phyloP scores from a whole-genome alignment of 2,888 invertebrate genomes.

The Acanthosepion esculentum region DNA sequence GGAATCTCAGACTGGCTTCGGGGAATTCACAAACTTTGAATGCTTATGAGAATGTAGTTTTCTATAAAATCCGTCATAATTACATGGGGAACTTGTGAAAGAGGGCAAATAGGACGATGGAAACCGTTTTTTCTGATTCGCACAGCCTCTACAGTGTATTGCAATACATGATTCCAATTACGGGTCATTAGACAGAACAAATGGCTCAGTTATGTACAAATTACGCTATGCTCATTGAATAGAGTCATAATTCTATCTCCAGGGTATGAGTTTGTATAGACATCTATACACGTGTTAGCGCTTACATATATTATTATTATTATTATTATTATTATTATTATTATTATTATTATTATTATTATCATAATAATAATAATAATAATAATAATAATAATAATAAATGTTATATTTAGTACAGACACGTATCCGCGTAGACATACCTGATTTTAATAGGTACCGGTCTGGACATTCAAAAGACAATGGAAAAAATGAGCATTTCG shows the following conservation, averaged over 20 bases:
- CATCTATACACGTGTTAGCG: no score
- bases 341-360: no score
- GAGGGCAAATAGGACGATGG: background rate
- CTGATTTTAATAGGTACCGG: no score
- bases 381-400: no score
- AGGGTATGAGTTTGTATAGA: background rate
- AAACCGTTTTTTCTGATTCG: background rate
- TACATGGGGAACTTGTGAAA: background rate
- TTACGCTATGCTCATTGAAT: background rate
- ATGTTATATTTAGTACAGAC: no score
- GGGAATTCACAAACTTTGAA: background rate
- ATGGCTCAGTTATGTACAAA: background rate
- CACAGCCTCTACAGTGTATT: background rate
- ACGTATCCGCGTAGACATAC: no score
- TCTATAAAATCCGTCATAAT: background rate
- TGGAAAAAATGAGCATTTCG: no score
- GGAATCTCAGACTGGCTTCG: background rate
- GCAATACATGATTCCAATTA: background rate
- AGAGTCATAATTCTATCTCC: background rate
- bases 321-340: no score
- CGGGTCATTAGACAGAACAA: background rate
- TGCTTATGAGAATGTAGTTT: background rate
- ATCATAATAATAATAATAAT: no score
- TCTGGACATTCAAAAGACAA: no score
- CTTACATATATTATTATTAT: no score